Conservation (phyloP, 2,113 vertebrate species). For the Rhabdomys dilectus region DNA sequence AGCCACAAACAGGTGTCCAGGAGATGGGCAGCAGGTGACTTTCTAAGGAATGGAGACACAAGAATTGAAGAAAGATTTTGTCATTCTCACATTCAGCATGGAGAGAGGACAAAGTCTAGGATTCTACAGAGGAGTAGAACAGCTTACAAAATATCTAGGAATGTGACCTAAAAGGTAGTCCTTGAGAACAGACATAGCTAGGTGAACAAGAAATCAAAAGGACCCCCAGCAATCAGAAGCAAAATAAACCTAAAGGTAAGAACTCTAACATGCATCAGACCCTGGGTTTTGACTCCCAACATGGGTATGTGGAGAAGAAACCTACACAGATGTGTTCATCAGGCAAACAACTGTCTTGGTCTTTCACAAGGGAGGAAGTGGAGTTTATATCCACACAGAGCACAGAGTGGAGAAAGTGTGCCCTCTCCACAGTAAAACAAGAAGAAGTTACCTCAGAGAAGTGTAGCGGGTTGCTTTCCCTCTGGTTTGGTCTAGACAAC, state of each 20-base stretch:
- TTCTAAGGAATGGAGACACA: background rate
- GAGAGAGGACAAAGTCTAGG: background rate
- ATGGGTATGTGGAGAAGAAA: too few species aligned
- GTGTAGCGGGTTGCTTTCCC: rapidly evolving
- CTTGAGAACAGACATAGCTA: background rate
- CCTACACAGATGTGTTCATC: background rate
- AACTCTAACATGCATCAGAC: background rate
- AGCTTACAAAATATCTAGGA: background rate
- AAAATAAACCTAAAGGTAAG: background rate
- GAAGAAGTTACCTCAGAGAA: too few species aligned
- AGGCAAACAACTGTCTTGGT: too few species aligned
- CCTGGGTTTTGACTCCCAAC: background rate
- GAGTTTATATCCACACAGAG: background rate
- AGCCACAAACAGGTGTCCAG: background rate
- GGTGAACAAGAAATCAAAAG: background rate
- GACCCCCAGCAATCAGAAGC: background rate
- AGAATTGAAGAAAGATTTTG: background rate
- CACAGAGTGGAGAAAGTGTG: background rate
- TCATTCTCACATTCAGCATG: background rate
- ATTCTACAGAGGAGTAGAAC: background rate
- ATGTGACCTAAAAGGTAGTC: background rate
- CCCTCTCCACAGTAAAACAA: background rate
- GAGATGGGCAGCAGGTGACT: background rate
- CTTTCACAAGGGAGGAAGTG: background rate
- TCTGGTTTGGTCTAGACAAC: background rate